These are phyloP conservation scores for Phoenicopterus ruber DNA, from an alignment of 2,113 vertebrate genomes.

Conservation along the genomic window DNA sequence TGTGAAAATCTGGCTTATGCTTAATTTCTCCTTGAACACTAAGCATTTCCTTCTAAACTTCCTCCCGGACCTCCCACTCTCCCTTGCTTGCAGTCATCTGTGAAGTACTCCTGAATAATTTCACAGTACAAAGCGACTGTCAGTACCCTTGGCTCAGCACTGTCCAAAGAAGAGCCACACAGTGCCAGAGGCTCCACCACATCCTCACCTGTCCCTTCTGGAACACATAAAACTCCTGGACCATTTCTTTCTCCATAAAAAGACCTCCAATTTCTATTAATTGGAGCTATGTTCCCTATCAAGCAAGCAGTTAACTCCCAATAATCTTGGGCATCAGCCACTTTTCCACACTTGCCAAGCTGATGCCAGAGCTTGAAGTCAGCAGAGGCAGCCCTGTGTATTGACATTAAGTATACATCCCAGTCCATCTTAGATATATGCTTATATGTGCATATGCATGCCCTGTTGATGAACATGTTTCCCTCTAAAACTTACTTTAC, in stretches of 20 bases:
- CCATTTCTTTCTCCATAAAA: background rate
- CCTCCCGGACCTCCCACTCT: background rate
- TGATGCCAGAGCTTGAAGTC: background rate
- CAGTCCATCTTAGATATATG: background rate
- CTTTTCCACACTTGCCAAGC: background rate
- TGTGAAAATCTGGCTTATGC: background rate
- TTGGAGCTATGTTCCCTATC: background rate
- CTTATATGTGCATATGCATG: background rate
- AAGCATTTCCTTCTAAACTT: background rate
- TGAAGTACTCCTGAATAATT: constrained; percentile 48
- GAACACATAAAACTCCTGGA: background rate
- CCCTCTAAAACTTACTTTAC: background rate
- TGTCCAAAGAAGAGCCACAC: background rate
- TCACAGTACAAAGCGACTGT: background rate
- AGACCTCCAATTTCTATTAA: background rate
- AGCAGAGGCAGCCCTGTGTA: background rate
- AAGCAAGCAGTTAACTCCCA: background rate
- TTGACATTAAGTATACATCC: background rate
- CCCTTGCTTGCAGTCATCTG: background rate
- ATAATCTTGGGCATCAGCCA: background rate
- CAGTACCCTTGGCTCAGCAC: background rate
- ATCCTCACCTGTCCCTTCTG: background rate
- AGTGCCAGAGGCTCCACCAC: background rate
- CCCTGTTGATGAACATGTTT: background rate
- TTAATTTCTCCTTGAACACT: background rate